Percentiles rank a stretch among this genome's conserved stretches.
These are phyloP conservation scores for Phyllotis vaccarum DNA, from an alignment of 2,797 vertebrate species.

Conservation along the genomic window DNA sequence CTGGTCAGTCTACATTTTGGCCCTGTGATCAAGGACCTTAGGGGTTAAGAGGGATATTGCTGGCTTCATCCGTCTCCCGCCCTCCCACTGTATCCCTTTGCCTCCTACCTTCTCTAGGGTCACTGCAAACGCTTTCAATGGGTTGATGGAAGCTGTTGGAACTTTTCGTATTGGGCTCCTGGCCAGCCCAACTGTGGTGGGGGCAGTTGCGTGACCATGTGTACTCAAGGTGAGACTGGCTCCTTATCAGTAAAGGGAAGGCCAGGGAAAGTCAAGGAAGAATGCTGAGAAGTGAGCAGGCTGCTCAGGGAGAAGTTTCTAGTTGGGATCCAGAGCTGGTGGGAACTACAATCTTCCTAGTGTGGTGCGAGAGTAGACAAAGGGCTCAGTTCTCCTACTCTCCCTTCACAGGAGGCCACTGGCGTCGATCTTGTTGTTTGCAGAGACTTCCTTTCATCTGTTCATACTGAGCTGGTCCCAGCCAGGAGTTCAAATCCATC, in stretches of 20 bases:
- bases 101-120: not conserved
- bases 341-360: conserved; percentile 75
- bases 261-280: not conserved
- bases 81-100: not conserved
- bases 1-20: not conserved
- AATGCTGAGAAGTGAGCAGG: not conserved
- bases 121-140: accelerated
- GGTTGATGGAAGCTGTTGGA: not conserved
- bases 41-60: no score
- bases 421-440: accelerated
- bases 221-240: conserved; percentile 1
- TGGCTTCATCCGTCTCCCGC: no score
- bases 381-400: not conserved
- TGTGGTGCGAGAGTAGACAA: no score
- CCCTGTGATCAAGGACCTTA: no score
- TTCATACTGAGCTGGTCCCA: conserved; percentile 46
- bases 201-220: conserved; percentile 51
- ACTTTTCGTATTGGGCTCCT: not conserved
- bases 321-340: conserved; percentile 73
- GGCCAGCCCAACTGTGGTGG: accelerated
- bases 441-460: conserved; percentile 4
- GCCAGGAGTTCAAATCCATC: not conserved
- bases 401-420: conserved; percentile 45
- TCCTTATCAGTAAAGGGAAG: conserved; percentile 32
- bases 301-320: not conserved